A percentile compares a stretch with the other conserved stretches of the same genome.
Evolutionary conservation across 2,888 invertebrate species (phyloP).

Genomic region (Isoperla grammatica): DNA sequence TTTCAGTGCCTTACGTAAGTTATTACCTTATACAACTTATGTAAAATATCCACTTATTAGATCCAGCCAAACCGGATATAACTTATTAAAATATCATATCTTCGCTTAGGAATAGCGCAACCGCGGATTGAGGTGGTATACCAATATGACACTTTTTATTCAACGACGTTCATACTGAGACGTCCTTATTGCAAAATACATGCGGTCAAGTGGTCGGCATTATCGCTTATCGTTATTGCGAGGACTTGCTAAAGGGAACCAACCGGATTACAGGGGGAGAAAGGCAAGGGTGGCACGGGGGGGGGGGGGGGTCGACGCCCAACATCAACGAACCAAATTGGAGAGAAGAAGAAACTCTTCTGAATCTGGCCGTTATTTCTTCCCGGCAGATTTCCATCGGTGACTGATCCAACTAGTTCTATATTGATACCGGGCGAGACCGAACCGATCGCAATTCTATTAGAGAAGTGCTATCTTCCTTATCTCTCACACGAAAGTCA

Average conservation of each 20-base stretch:
- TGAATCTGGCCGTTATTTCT: conserved; percentile 25
- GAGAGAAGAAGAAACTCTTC: conserved; percentile 19
- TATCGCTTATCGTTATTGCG: not conserved
- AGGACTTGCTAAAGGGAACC: too few species aligned
- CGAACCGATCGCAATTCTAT: conserved; percentile 13
- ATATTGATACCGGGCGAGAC: not conserved
- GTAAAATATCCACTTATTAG: too few species aligned
- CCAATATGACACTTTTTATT: too few species aligned
- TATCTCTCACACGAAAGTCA: not conserved
- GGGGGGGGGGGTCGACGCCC: not conserved
- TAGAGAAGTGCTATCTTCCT: not conserved
- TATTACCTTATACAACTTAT: too few species aligned
- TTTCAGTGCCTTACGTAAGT: too few species aligned
- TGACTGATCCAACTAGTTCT: conserved; percentile 4
- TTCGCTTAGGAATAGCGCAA: too few species aligned
- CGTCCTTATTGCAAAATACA: too few species aligned
- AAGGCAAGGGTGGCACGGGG: not conserved
- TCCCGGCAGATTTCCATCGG: conserved; percentile 19
- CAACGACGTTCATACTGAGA: too few species aligned
- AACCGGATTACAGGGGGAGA: not conserved
- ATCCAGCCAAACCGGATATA: too few species aligned
- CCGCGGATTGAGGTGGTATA: too few species aligned
- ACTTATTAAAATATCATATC: too few species aligned
- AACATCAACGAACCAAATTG: conserved; percentile 22
- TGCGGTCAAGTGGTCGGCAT: not conserved